Evolutionary conservation across 2,888 invertebrate genomes (phyloP).

Genomic region (Plagodis dolabraria): DNA sequence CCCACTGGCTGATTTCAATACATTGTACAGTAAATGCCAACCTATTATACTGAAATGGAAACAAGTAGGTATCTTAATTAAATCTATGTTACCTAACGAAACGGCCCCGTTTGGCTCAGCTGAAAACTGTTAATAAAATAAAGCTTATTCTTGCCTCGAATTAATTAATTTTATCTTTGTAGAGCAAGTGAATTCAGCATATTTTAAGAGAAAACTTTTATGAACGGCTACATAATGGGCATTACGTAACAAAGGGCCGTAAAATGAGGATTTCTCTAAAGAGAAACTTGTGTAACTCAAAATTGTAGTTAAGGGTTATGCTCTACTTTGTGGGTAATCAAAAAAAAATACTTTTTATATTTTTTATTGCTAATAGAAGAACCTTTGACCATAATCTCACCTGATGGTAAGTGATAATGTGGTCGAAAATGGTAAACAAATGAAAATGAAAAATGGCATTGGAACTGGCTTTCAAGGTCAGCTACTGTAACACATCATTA

Average conservation of each 20-base stretch:
- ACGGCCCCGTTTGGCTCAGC: slow-evolving; percentile 31
- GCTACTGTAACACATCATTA: no score
- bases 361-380: no score
- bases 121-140: slow-evolving; percentile 39
- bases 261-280: slow-evolving; percentile 3
- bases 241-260: slow-evolving; percentile 13
- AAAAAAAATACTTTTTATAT: no score
- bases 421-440: no score
- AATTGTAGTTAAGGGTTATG: no score
- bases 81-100: slow-evolving; percentile 44
- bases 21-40: slow-evolving; percentile 29
- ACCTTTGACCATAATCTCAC: no score
- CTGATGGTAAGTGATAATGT: no score
- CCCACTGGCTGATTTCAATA: slow-evolving; percentile 39
- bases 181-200: slow-evolving; percentile 38
- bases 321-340: no score
- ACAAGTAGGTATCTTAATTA: slow-evolving; percentile 52
- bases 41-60: slow-evolving; percentile 41
- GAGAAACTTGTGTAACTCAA: no score
- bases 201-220: slow-evolving; percentile 34
- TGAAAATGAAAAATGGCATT: no score
- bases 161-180: slow-evolving; percentile 40
- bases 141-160: slow-evolving; percentile 26
- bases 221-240: slow-evolving; percentile 27
- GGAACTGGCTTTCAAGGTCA: no score